Percentiles rank a stretch among this genome's conserved stretches.
These are phyloP conservation scores for Drosophila setosimentum DNA, from an alignment of 2,888 invertebrate genomes.

Conservation along the genomic window DNA sequence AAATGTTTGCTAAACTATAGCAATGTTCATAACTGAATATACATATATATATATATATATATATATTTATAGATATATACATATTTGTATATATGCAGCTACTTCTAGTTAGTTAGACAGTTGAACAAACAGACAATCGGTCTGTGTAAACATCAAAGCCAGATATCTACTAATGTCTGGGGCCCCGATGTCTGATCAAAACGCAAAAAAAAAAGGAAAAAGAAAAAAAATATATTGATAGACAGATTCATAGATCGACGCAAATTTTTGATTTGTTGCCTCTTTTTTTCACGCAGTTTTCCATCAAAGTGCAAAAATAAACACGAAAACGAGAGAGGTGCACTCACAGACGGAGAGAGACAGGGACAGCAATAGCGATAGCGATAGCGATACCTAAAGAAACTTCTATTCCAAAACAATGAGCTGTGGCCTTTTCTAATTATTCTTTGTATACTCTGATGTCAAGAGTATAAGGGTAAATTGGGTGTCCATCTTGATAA, in stretches of 20 bases:
- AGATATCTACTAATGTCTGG: conserved; percentile 33
- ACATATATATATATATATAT: background rate
- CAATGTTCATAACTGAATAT: conserved; percentile 26
- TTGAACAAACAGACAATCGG: conserved; percentile 38
- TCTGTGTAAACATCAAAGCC: conserved; percentile 70
- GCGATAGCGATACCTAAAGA: background rate
- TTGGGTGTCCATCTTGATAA: no score
- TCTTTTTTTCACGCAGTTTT: conserved; percentile 53
- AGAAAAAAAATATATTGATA: background rate
- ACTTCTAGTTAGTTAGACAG: conserved; percentile 34
- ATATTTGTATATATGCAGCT: background rate
- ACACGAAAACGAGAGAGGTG: conserved; percentile 40
- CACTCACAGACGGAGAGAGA: conserved; percentile 8
- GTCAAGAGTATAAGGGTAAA: background rate
- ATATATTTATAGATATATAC: background rate
- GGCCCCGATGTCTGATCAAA: conserved; percentile 64
- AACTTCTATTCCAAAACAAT: conserved; percentile 17
- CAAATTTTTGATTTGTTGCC: conserved; percentile 54
- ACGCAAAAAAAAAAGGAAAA: background rate
- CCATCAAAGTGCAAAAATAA: conserved; percentile 76
- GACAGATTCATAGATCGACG: conserved; percentile 37
- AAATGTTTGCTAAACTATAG: conserved; percentile 68
- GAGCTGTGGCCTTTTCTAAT: conserved; percentile 30
- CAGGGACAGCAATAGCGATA: background rate
- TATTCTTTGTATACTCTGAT: conserved; percentile 1